Evolutionary conservation across 2,888 invertebrate genomes (phyloP), one percentile per base, ranked within the genome.

Genomic region (Lypha dubia): DNA sequence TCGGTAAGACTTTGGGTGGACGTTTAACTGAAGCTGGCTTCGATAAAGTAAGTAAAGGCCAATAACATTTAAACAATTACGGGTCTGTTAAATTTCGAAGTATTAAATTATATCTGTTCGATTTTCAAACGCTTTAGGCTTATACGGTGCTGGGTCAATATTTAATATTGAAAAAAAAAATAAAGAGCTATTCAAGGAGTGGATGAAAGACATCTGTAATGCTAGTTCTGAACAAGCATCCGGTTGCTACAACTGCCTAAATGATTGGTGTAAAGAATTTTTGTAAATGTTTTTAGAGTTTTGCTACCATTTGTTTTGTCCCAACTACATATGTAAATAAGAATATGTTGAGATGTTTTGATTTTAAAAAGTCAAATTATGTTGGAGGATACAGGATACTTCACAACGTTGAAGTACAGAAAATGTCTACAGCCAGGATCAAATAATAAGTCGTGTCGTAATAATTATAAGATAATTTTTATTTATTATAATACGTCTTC

Each of bases 181-280:
- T 90, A 95, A 96, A 89, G 99, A 99, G 89, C 92, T 99, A 63
- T 99, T 99, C 92, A 96, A 96, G 91, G 98, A 98, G 89, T 99
- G 99, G 99, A 95, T 99, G 95, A 98, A 99, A 90, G 98, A 99
- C 86, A 95, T 95, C 0, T 97, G 97, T 90, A 95, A 95, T 87
- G 98, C 99, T 0, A 98, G 98, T 90, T 94, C 95, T 0, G 98
- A 99, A 92, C 99, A 99, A 92, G 96, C 97, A 0, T 94, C 95
- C 24, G 98, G 98, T 92, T 99, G 99, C 91, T 98, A 95, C 93
- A 96, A 97, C 89, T 99, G 99, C 92, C 94, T 99, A 63, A 96
- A 96, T 88, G 98, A 99, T 92, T 99, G 99, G 99, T 98, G 98
- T 93, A 97, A 98, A 92, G 97, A 98, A 91, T 99, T 99, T 93